phyloP scores from a whole-genome alignment of 2,888 invertebrate species.

The Trilocha varians region DNA sequence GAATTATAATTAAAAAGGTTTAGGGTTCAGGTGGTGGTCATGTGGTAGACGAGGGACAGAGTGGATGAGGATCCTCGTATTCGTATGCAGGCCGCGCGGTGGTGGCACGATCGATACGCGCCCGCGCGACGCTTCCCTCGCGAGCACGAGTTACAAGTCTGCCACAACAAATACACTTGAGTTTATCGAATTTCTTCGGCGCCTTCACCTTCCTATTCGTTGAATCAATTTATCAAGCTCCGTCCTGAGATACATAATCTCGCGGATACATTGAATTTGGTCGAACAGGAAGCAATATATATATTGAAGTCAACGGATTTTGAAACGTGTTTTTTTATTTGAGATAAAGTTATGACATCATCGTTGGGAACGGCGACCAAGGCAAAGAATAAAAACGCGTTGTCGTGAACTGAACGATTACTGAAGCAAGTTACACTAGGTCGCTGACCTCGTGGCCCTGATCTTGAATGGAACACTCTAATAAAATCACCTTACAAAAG shows the following conservation, averaged over 20 bases:
- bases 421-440: constrained; percentile 35
- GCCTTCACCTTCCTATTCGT: constrained; percentile 11
- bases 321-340: constrained; percentile 11
- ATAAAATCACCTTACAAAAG: constrained; percentile 27
- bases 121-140: constrained; percentile 63
- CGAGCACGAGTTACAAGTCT: constrained; percentile 42
- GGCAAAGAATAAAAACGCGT: constrained; percentile 38
- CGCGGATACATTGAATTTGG: constrained; percentile 7
- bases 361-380: constrained; percentile 39
- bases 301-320: not conserved
- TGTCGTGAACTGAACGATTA: constrained; percentile 38
- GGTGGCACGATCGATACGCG: constrained; percentile 67
- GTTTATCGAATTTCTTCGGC: constrained; percentile 38
- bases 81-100: constrained; percentile 68
- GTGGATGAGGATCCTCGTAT: constrained; percentile 60
- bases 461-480: constrained; percentile 49
- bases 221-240: constrained; percentile 1
- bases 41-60: constrained; percentile 56
- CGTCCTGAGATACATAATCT: too few relatives aligned
- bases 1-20: constrained; percentile 49
- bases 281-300: not conserved
- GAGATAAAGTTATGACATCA: constrained; percentile 54
- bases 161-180: constrained; percentile 46
- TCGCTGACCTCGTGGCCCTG: constrained; percentile 61
- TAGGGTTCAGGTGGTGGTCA: constrained; percentile 43